These are phyloP conservation scores for Oasisia sp. DNA, from an alignment of 2,888 invertebrate species.

Conservation along the genomic window DNA sequence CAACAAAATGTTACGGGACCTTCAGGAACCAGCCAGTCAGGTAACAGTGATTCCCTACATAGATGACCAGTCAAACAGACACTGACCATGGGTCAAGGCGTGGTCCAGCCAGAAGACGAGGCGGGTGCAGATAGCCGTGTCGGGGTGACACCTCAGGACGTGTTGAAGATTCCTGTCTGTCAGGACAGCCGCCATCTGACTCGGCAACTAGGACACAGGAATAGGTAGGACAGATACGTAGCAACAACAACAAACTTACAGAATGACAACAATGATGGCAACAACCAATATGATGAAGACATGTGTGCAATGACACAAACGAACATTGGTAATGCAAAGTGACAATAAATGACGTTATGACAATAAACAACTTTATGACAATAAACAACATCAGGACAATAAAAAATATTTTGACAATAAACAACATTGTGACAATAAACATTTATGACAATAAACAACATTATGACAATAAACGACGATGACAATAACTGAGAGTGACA, in stretches of 20 bases:
- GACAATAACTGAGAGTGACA: no score
- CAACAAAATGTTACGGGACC: no score
- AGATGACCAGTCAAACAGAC: background rate
- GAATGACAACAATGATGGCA: background rate
- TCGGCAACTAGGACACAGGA: conserved; percentile 49
- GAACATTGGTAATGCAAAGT: background rate
- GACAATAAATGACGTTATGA: background rate
- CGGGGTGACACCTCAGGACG: conserved; percentile 49
- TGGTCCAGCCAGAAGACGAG: conserved; percentile 58
- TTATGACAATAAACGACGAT: no score
- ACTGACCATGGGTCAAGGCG: conserved; percentile 31
- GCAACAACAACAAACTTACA: background rate
- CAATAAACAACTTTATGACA: background rate
- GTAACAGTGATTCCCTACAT: no score
- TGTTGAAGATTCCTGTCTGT: conserved; percentile 50
- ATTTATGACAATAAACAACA: no score
- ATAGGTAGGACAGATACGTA: background rate
- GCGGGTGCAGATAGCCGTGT: conserved; percentile 48
- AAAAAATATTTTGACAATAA: background rate
- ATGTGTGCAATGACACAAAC: background rate
- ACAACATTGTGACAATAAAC: no score
- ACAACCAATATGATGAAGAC: background rate
- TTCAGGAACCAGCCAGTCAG: no score
- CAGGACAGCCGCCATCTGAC: conserved; percentile 56
- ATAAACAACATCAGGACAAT: background rate